Evolutionary conservation across 2,113 vertebrate species (phyloP).

Genomic region (Halcyon senegalensis): DNA sequence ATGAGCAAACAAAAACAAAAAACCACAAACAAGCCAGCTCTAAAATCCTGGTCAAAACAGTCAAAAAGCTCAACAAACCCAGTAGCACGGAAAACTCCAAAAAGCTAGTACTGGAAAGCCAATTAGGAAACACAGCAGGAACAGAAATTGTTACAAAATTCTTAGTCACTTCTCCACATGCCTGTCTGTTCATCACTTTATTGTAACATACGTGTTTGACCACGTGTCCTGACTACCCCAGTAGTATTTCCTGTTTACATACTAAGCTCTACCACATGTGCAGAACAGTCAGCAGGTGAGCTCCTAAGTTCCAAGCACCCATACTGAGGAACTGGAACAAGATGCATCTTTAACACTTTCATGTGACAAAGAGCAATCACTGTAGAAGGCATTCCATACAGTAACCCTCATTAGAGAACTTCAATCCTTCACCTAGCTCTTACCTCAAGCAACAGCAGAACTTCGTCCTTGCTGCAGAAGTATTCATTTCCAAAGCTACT

Average conservation of each 20-base stretch:
- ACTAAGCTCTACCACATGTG: neutral
- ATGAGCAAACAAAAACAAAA: too few relatives aligned
- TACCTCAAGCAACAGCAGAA: neutral
- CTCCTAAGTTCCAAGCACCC: neutral
- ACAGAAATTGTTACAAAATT: neutral
- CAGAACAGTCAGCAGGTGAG: neutral
- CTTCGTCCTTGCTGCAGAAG: neutral
- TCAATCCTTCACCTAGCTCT: neutral
- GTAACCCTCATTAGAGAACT: neutral
- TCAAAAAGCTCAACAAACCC: neutral
- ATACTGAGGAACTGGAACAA: neutral
- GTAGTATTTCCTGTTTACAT: neutral
- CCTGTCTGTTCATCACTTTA: neutral
- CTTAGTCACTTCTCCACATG: neutral
- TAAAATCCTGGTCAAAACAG: neutral
- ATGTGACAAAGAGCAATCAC: accelerated
- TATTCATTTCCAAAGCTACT: neutral
- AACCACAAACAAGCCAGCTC: neutral
- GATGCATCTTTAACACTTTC: neutral
- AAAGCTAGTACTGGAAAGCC: neutral
- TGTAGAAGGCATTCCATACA: neutral
- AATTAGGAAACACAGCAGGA: accelerated
- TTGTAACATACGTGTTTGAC: neutral
- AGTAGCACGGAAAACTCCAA: neutral
- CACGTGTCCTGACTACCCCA: neutral